Conservation (phyloP, 2,113 vertebrate species). For the Pelodiscus sinensis region DNA sequence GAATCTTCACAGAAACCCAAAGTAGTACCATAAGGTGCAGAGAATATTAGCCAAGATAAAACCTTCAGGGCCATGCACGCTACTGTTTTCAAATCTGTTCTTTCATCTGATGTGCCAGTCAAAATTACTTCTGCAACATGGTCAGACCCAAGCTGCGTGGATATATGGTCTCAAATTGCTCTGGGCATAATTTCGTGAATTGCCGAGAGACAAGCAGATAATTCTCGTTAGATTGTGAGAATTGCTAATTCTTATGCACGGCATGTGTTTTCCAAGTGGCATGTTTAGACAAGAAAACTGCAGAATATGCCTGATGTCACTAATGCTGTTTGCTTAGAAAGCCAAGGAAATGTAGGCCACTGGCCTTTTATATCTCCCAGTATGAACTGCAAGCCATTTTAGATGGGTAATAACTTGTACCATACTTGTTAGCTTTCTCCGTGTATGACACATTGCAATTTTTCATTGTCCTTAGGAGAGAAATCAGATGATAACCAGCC, state of each 20-base stretch:
- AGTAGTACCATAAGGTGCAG: slow-evolving; percentile 75
- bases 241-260: slow-evolving; percentile 68
- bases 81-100: slow-evolving; percentile 83
- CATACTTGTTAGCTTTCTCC: background rate
- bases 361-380: background rate
- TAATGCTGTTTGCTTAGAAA: background rate
- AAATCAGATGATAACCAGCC: background rate
- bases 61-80: slow-evolving; percentile 75
- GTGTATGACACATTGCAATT: background rate
- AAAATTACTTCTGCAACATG: slow-evolving; percentile 81
- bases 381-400: background rate
- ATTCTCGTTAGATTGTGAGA: slow-evolving; percentile 65
- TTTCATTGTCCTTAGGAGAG: background rate
- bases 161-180: slow-evolving; percentile 70
- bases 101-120: slow-evolving; percentile 77
- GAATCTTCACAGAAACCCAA: slow-evolving; percentile 60
- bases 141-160: slow-evolving; percentile 76
- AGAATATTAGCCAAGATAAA: slow-evolving; percentile 79
- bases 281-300: slow-evolving; percentile 69
- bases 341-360: background rate
- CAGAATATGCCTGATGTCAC: slow-evolving; percentile 59
- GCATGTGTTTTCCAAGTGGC: slow-evolving; percentile 68
- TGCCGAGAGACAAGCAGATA: slow-evolving; percentile 68
- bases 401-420: background rate
- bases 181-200: slow-evolving; percentile 73